Conservation (phyloP, 2,888 invertebrate genomes). For the Drosophila atroscutellata region DNA sequence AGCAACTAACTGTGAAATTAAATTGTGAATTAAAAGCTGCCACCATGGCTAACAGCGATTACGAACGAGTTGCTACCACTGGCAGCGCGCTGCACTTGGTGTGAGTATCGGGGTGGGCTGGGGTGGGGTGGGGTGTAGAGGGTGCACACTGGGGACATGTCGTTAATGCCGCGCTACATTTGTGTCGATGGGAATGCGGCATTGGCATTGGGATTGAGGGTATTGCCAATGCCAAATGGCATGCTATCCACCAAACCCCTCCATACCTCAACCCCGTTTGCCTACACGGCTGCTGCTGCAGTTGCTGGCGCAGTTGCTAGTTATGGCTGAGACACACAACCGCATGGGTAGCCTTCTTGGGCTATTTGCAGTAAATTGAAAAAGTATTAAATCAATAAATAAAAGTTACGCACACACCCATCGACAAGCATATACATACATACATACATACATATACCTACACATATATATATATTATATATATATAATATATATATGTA, state of each 20-base stretch:
- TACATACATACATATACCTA: conserved; percentile 24
- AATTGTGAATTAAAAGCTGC: conserved; percentile 77
- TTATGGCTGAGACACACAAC: conserved; percentile 56
- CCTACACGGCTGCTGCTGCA: conserved; percentile 17
- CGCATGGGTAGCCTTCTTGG: conserved; percentile 56
- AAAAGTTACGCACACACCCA: conserved; percentile 67
- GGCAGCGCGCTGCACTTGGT: background rate
- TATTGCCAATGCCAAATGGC: conserved; percentile 47
- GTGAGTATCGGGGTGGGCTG: background rate
- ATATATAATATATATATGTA: background rate
- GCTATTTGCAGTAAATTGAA: conserved; percentile 79
- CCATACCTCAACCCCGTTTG: background rate
- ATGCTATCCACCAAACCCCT: conserved; percentile 20
- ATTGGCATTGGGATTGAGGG: conserved; percentile 40
- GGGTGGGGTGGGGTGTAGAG: background rate
- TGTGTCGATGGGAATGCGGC: conserved; percentile 49
- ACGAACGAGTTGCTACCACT: conserved; percentile 32
- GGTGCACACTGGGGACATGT: conserved; percentile 54
- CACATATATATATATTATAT: background rate
- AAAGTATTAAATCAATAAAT: conserved; percentile 79
- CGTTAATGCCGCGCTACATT: conserved; percentile 61
- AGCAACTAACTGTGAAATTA: conserved; percentile 78
- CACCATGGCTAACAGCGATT: conserved; percentile 65
- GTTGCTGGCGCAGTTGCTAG: conserved; percentile 52
- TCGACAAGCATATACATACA: conserved; percentile 24